Conservation (phyloP, 1,140 invertebrate genomes). For the Drosophila pectinifera region DNA sequence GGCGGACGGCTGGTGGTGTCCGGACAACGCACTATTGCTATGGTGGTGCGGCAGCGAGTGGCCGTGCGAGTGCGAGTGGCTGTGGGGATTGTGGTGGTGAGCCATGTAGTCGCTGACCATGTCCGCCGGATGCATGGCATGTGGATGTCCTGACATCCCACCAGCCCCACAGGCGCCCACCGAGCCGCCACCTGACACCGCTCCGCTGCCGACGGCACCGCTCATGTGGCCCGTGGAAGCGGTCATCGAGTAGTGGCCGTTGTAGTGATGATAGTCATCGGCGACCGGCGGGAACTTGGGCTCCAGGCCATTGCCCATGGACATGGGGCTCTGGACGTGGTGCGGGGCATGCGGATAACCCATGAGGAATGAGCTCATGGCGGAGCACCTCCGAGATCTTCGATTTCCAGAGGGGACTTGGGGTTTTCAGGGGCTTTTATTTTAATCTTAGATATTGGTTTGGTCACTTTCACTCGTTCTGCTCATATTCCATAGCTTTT, state of each 20-base stretch:
- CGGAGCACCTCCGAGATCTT: conserved; percentile 14
- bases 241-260: conserved; percentile 82
- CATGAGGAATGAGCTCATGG: conserved; percentile 85
- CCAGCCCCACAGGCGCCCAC: conserved; percentile 33
- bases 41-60: conserved; percentile 79
- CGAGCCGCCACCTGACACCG: conserved; percentile 27
- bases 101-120: conserved; percentile 84
- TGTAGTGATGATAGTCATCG: conserved; percentile 84
- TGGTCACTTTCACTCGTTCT: conserved; percentile 42
- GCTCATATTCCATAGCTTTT: conserved; percentile 46
- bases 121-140: conserved; percentile 81
- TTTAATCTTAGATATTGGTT: conserved; percentile 6
- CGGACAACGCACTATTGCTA: conserved; percentile 76
- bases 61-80: conserved; percentile 61
- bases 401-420: not conserved
- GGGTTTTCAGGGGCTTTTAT: not conserved
- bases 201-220: conserved; percentile 43
- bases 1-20: conserved; percentile 77
- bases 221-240: conserved; percentile 81
- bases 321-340: conserved; percentile 85
- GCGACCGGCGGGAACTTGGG: conserved; percentile 84
- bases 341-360: conserved; percentile 85
- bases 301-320: conserved; percentile 79
- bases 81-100: conserved; percentile 67
- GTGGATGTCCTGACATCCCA: conserved; percentile 77